These are phyloP conservation scores for Serrognathus titanus DNA, from an alignment of 2,888 invertebrate genomes.

Conservation along the genomic window DNA sequence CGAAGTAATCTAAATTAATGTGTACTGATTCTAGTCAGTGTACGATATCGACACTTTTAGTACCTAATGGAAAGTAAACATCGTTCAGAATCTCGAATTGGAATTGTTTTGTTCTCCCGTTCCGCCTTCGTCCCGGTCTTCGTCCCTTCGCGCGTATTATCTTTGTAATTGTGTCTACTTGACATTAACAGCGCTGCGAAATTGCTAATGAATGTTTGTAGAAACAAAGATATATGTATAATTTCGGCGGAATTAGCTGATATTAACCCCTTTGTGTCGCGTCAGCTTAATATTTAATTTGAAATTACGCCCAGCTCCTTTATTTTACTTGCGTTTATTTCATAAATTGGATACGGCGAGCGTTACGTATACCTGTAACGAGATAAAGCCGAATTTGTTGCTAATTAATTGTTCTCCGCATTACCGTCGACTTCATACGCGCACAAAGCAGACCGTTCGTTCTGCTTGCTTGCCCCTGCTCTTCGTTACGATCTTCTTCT, in stretches of 20 bases:
- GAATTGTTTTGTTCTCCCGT: conserved; percentile 38
- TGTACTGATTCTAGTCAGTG: conserved; percentile 43
- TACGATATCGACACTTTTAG: conserved; percentile 46
- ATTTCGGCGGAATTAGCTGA: conserved; percentile 34
- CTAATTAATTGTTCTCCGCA: neutral
- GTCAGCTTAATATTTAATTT: conserved; percentile 30
- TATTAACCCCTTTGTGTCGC: conserved; percentile 33
- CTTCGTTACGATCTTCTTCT: neutral
- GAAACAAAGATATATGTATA: conserved; percentile 36
- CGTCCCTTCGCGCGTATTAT: conserved; percentile 30
- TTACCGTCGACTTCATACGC: neutral
- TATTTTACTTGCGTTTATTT: neutral
- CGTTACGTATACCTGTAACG: neutral
- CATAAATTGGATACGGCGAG: neutral
- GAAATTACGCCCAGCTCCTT: conserved; percentile 6
- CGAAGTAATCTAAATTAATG: conserved; percentile 45
- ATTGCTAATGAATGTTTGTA: conserved; percentile 41
- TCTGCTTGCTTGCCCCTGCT: neutral
- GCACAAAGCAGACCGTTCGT: neutral
- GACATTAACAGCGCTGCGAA: conserved; percentile 37
- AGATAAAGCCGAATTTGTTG: no score
- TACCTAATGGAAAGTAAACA: conserved; percentile 48
- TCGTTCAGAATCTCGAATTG: conserved; percentile 43
- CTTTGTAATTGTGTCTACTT: conserved; percentile 38
- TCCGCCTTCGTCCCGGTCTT: conserved; percentile 23